Evolutionary conservation across 2,113 vertebrate species (phyloP), one percentile per base, ranked within the genome.

Genomic region (Sturnus vulgaris): DNA sequence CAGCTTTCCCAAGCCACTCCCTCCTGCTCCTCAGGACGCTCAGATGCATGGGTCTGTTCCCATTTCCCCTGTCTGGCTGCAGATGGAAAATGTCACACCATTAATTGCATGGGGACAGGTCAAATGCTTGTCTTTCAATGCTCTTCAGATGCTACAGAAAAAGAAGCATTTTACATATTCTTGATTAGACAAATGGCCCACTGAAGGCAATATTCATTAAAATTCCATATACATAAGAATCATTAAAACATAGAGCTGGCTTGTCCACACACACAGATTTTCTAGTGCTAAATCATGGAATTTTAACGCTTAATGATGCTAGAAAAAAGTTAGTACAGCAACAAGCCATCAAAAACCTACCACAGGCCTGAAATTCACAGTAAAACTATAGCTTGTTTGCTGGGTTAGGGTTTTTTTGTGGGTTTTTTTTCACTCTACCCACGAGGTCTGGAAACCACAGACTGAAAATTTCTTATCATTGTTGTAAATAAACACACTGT

Each of bases 141-240:
- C 14, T 76, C 18, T 60, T 84, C 57, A 72, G 49, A 91, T 46
- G 53, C 53, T 31, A 27, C 11, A 60, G 49, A 73, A 95, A 91
- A 91, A 68, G 31, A 82, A 82, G 31, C n/a, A 50, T 86, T 93
- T 92, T 82, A 61, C n/a, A 23, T 92, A 68, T 75, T 84, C 61
- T 69, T 72, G 49, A 69, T 93, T 84, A 93, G 73, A 94, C 2
- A 1, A 93, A 96, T 84, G 46, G 31, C 30, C n/a, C 59, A 89
- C 65, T 79, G 52, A 92, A 91, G 83, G 86, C 52, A 93, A 79
- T 87, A 82, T 69, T 94, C 86, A 91, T 97, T 95, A 93, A 90
- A 89, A 95, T 94, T 92, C 77, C 53, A 64, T 65, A 81, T 91
- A 49, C 69, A 23, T 64, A 71, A 57, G 12, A 82, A 84, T 68